Percentiles rank a stretch among this genome's conserved stretches.
These are phyloP conservation scores for Actenoides hombroni DNA, from an alignment of 2,113 vertebrate species.

Conservation along the genomic window DNA sequence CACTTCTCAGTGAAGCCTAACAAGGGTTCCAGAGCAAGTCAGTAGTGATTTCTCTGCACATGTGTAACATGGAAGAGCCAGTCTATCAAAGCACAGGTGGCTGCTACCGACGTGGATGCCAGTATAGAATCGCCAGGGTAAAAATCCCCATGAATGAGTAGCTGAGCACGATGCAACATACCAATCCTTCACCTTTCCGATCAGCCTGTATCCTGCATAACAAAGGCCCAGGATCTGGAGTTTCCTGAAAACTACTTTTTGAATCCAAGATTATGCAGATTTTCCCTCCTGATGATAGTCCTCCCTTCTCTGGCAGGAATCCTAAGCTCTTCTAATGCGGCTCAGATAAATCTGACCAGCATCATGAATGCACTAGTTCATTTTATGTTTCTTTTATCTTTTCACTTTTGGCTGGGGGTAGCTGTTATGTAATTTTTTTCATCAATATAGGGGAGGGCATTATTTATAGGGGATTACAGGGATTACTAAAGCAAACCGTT, in stretches of 20 bases:
- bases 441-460: not conserved
- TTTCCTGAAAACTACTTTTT: not conserved
- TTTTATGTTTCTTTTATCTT: not conserved
- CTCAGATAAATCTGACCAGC: conserved; percentile 6
- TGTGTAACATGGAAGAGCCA: not conserved
- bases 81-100: not conserved
- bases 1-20: not conserved
- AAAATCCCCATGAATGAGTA: not conserved
- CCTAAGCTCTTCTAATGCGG: not conserved
- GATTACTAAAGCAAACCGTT: not conserved
- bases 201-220: not conserved
- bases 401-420: not conserved
- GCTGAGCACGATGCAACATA: not conserved
- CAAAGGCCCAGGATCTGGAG: not conserved
- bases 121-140: not conserved
- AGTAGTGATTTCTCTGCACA: not conserved
- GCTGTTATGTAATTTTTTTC: not conserved
- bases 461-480: conserved; percentile 2
- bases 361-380: not conserved
- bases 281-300: not conserved
- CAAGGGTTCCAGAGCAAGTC: not conserved
- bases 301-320: not conserved
- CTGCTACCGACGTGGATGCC: not conserved
- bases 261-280: not conserved
- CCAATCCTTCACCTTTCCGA: not conserved